Base-by-base conservation (phyloP, 2,797 vertebrate species). In the Characodon lateralis region DNA sequence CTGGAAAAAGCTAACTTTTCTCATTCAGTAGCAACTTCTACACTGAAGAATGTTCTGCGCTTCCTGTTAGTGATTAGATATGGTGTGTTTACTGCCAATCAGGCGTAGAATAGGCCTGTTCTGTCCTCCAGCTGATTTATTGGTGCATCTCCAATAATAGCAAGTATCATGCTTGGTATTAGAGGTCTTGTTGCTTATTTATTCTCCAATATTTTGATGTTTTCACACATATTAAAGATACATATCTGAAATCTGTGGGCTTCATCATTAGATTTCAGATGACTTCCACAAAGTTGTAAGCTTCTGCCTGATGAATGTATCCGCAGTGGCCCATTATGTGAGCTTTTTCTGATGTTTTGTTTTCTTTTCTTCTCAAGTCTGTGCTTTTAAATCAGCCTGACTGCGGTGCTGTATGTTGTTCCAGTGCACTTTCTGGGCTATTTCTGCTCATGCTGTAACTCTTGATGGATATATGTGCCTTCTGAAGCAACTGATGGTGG, bases 381-480 rank as follows among this genome's bases (percentile, higher is more conserved):
- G 35, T 53, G 5, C 43, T 51, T 46, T n/a, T 71, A 14, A 68
- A 41, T 51, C 12, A 76, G 46, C 16, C 31, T 9, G 1, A 28
- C 35, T 56, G 26, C 26, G 24, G 35, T 59, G 59, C 56, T 69
- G n/a, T 43, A 18, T 70, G 68, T 3, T 59, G 35, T 26, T 66
- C 76, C n/a, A 16, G 13, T 74, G 14, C 28, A n/a, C 72, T 58
- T 58, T 8, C 8, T 28, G 71, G 51, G n/a, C 1, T 48, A 51
- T 73, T 13, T 51, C 35, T n/a, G 68, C 55, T 51, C 50, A 12
- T 18, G n/a, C 71, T 31, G 0, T 8, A 41, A 7, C 73, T 72
- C 13, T 71, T 22, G 59, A 72, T 66, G 53, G 26, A 39, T 78
- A 63, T 71, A 50, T 84, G 53, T 80, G 53, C 61, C 43, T 78